Evolutionary conservation across 2,888 invertebrate genomes (phyloP).

Genomic region (Heliconius erato): DNA sequence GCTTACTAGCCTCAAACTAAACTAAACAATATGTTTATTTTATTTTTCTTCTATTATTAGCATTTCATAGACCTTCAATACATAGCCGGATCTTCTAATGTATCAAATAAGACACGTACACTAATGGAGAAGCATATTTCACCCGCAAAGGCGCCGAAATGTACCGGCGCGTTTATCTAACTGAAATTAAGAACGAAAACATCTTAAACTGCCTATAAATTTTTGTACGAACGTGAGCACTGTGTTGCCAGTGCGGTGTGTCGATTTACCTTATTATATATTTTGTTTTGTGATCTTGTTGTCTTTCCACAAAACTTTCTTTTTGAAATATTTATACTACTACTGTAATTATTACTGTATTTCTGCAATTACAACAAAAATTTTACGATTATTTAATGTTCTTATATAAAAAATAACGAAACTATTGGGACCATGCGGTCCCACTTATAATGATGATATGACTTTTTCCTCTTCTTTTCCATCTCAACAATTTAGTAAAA

Average conservation of each 20-base stretch:
- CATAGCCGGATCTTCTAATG: constrained; percentile 63
- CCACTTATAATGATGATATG: background rate
- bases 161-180: constrained; percentile 75
- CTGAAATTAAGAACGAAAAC: constrained; percentile 82
- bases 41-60: constrained; percentile 23
- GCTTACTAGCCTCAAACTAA: background rate
- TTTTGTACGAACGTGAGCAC: constrained; percentile 69
- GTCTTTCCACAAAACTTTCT: background rate
- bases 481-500: background rate
- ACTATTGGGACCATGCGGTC: background rate
- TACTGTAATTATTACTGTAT: background rate
- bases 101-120: constrained; percentile 62
- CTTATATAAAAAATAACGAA: background rate
- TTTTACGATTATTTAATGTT: background rate
- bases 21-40: background rate
- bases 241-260: constrained; percentile 66
- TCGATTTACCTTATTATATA: constrained; percentile 44
- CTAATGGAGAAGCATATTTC: constrained; percentile 76
- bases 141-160: constrained; percentile 78
- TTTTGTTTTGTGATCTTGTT: background rate
- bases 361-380: background rate
- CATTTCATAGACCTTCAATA: constrained; percentile 53
- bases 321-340: background rate
- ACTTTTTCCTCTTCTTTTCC: too few species aligned
- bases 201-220: constrained; percentile 79